Evolutionary conservation across 37 sponge, comb jelly and placozoan genomes (phyloP), one percentile per base, ranked within the genome.

Genomic region (Chondrosia reniformis): DNA sequence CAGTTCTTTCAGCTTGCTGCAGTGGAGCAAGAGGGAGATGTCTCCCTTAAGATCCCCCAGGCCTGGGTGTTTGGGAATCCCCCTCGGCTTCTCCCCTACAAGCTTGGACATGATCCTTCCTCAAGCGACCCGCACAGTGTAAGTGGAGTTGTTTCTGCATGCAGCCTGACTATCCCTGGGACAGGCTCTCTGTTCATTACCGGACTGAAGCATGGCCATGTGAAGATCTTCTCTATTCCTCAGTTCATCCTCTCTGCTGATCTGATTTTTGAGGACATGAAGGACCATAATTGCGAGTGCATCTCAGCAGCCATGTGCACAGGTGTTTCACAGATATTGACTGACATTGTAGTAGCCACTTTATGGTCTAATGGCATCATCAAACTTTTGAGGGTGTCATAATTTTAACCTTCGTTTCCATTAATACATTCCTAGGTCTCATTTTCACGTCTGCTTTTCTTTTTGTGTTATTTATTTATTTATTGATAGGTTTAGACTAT

Each of bases 221-320:
- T 90, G 21, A 85, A 83, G 42, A 65, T 90, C 31, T 90, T 75
- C 80, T 77, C 85, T 71, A 33, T 82, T 2, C 90, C 90, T 6
- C 79, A 52, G 22, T 90, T 85, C 24, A 44, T 40, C 6, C 72
- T 69, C 9, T 15, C 42, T 39, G 72, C 72, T 6, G 12, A 69
- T 24, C 72, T 69, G 22, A 34, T 69, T 31, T 69, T 69, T 69
- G 72, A 36, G 10, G 72, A 69, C 24, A 69, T 69, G 72, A 38
- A 69, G n/a, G 72, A 38, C 2, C 42, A 10, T 34, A 38, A 40
- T 25, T 69, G 72, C 36, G 24, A 5, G 17, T 24, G 42, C n/a
- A 69, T 69, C n/a, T 24, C 42, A 24, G 72, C 72, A 24, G 42
- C 72, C 7, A 21, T 40, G 22, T 41, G 4, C 32, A 39, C 72